Percentiles rank a stretch among this genome's conserved stretches.
phyloP scores from a whole-genome alignment of 2,888 invertebrate species.

The Adelognathus sp. region DNA sequence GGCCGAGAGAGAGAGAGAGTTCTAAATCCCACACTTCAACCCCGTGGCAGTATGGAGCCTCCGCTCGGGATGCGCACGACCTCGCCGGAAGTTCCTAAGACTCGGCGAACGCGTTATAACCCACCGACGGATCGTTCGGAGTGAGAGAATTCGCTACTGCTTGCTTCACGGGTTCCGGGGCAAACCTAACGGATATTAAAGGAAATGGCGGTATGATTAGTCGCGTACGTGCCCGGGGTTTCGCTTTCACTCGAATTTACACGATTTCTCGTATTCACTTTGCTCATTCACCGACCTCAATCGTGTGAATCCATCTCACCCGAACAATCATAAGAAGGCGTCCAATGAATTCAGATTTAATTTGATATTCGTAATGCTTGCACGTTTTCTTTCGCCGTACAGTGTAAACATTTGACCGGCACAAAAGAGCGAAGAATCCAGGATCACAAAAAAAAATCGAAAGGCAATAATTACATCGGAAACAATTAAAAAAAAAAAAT shows the following conservation, averaged over 20 bases:
- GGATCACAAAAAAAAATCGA: background rate
- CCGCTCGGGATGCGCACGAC: constrained; percentile 66
- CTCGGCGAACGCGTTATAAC: constrained; percentile 69
- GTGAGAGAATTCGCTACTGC: constrained; percentile 50
- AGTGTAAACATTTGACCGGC: background rate
- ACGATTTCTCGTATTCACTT: constrained; percentile 59
- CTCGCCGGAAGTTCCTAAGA: constrained; percentile 79
- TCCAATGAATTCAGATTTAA: background rate
- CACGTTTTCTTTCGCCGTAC: background rate
- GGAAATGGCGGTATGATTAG: constrained; percentile 82
- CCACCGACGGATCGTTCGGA: constrained; percentile 57
- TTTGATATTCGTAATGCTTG: background rate
- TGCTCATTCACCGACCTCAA: background rate
- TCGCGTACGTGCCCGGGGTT: constrained; percentile 79
- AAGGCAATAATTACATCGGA: no score
- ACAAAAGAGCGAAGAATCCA: background rate
- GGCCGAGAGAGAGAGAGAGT: constrained; percentile 74
- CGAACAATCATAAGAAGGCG: background rate
- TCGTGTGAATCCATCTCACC: background rate
- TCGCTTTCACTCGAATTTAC: constrained; percentile 70
- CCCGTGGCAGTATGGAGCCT: constrained; percentile 1
- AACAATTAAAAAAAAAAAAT: no score
- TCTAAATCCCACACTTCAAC: constrained; percentile 58
- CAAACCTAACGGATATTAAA: constrained; percentile 80
- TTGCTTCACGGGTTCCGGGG: constrained; percentile 60